A percentile compares a stretch with the other conserved stretches of the same genome.
Conservation (phyloP, 2,888 invertebrate genomes). For the Stegana nigrithorax region DNA sequence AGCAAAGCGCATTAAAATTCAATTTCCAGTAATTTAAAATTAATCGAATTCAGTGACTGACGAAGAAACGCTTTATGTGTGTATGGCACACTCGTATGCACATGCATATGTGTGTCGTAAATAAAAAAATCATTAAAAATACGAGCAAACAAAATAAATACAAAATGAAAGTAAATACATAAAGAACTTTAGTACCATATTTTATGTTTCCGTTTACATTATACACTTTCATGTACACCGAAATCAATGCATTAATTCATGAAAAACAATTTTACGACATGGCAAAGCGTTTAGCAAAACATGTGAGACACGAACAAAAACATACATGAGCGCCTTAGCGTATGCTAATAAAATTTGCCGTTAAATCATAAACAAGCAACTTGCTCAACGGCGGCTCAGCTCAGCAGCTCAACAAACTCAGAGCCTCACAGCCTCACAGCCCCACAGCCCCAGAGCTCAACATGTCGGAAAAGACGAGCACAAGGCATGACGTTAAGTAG, state of each 20-base stretch:
- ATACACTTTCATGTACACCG: too few species aligned
- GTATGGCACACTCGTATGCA: too few species aligned
- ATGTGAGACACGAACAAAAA: neutral
- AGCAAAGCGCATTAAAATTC: constrained; percentile 5
- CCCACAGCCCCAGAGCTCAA: neutral
- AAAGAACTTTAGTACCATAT: neutral
- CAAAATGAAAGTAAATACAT: too few species aligned
- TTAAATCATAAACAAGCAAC: constrained; percentile 9
- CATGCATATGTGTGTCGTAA: too few species aligned
- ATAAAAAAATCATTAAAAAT: too few species aligned
- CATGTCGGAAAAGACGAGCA: neutral
- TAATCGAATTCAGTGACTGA: too few species aligned
- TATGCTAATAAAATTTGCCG: constrained; percentile 16
- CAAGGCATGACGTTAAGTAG: constrained; percentile 1
- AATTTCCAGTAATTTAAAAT: neutral
- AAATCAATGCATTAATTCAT: neutral
- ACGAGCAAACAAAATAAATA: too few species aligned
- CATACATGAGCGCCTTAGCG: neutral
- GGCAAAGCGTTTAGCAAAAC: constrained; percentile 1
- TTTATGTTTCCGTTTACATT: constrained; percentile 6
- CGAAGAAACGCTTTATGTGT: too few species aligned
- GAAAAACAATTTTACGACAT: neutral
- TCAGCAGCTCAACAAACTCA: neutral
- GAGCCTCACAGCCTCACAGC: neutral
- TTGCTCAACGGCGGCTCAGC: neutral